Conservation (phyloP, 2,888 invertebrate genomes). For the Pristionchus arcanus region DNA sequence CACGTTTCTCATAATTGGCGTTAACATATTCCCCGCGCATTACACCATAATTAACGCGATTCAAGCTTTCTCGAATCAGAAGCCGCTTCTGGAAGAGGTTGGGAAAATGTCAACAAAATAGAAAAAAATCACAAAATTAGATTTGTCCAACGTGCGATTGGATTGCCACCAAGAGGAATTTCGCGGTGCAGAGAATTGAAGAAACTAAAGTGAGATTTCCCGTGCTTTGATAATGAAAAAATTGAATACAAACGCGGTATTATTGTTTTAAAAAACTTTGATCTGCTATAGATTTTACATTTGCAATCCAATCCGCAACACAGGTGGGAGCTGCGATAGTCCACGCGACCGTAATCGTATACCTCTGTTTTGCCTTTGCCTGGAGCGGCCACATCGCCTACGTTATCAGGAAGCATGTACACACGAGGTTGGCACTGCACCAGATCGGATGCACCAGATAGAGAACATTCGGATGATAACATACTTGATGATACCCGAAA, state of each 20-base stretch:
- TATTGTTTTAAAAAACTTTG: too few relatives aligned
- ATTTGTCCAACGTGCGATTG: background rate
- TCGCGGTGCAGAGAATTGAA: background rate
- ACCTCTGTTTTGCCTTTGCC: background rate
- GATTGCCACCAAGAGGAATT: background rate
- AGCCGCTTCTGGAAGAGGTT: background rate
- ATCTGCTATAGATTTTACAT: too few relatives aligned
- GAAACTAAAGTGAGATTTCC: background rate
- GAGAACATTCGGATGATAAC: too few relatives aligned
- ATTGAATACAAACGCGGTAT: too few relatives aligned
- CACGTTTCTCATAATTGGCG: background rate
- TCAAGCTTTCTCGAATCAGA: background rate
- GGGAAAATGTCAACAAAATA: background rate
- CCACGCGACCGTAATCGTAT: background rate
- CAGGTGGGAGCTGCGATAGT: background rate
- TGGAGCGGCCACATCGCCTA: background rate
- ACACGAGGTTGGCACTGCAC: too few relatives aligned
- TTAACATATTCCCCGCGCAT: background rate
- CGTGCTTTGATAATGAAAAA: too few relatives aligned
- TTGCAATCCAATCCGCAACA: too few relatives aligned
- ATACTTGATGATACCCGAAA: too few relatives aligned
- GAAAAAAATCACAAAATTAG: background rate
- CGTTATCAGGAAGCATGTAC: background rate
- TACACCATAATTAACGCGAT: background rate
- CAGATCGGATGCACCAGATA: too few relatives aligned